Evolutionary conservation across 2,797 vertebrate genomes (phyloP).

Genomic region (Neoniphon sammara): DNA sequence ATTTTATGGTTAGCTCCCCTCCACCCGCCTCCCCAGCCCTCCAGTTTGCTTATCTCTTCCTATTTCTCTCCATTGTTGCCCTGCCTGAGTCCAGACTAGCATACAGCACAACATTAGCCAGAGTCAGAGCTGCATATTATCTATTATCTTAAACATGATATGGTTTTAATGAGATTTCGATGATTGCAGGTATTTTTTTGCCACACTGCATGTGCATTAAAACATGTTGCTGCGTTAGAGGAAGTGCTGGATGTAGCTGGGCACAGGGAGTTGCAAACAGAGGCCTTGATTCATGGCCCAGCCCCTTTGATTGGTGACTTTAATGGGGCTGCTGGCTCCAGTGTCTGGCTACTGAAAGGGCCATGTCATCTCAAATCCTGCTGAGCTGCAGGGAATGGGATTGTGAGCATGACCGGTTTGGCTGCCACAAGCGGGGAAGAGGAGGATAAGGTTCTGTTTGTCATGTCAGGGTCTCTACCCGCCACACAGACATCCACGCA

Average conservation of each 20-base stretch:
- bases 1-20: neutral
- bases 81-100: constrained; percentile 19
- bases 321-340: constrained; percentile 43
- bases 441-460: constrained; percentile 38
- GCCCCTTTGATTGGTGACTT: constrained; percentile 33
- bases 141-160: constrained; percentile 21
- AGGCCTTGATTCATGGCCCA: constrained; percentile 18
- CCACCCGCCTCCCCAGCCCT: neutral
- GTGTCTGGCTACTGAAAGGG: constrained; percentile 47
- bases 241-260: constrained; percentile 16
- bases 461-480: constrained; percentile 23
- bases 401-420: constrained; percentile 47
- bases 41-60: neutral
- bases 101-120: constrained; percentile 24
- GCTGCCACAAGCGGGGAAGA: constrained; percentile 23
- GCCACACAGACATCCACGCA: constrained; percentile 14
- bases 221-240: constrained; percentile 1
- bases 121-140: constrained; percentile 30
- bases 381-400: constrained; percentile 53
- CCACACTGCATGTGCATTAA: neutral
- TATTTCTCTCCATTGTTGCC: constrained; percentile 1
- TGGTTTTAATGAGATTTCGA: constrained; percentile 11
- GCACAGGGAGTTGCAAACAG: constrained; percentile 2
- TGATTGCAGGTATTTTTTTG: neutral
- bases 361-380: constrained; percentile 52